Conservation (phyloP, 2,113 vertebrate genomes). For the Aleadryas rufinucha region DNA sequence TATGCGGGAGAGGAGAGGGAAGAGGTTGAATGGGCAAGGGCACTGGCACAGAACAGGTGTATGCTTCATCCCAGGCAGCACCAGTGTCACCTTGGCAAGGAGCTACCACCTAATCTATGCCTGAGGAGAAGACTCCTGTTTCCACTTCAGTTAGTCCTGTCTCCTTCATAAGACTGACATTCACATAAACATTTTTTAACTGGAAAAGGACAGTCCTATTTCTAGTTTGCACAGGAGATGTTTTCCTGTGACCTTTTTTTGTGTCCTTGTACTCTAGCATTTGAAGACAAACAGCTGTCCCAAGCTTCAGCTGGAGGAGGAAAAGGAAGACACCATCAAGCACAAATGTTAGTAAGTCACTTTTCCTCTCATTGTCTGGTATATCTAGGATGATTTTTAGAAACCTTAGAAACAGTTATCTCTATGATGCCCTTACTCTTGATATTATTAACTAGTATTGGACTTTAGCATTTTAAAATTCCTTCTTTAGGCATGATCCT, state of each 20-base stretch:
- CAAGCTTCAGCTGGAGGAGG: constrained; percentile 22
- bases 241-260: constrained; percentile 47
- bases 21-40: not conserved
- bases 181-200: constrained; percentile 19
- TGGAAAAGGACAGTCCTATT: constrained; percentile 34
- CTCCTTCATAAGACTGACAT: constrained; percentile 28
- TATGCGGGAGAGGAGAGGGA: not conserved
- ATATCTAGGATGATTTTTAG: not conserved
- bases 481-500: not conserved
- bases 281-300: constrained; percentile 43
- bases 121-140: constrained; percentile 33
- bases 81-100: constrained; percentile 21
- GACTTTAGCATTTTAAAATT: not conserved
- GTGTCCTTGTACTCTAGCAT: not conserved
- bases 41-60: not conserved
- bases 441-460: not conserved
- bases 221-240: constrained; percentile 9
- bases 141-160: constrained; percentile 34
- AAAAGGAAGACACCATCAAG: constrained; percentile 47
- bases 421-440: not conserved
- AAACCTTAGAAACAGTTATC: not conserved
- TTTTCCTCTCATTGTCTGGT: constrained; percentile 50
- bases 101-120: constrained; percentile 6
- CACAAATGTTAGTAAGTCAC: not conserved
- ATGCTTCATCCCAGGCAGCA: not conserved